A percentile compares a stretch with the other conserved stretches of the same genome.
Evolutionary conservation across 2,888 invertebrate species (phyloP).

Genomic region (Amphipoea lucens): DNA sequence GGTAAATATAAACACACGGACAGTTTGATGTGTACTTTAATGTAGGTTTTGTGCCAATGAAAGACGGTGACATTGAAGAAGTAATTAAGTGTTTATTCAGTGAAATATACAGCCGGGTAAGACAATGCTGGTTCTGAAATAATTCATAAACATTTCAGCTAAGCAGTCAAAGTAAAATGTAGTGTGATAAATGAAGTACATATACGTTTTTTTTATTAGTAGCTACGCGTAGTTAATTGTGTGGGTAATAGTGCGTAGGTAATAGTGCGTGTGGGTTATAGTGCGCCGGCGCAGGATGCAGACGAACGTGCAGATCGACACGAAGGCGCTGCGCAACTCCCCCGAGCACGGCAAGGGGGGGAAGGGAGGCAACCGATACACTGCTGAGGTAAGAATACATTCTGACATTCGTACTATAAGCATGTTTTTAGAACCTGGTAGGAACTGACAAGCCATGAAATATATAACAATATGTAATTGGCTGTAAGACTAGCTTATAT

Average conservation of each 20-base stretch:
- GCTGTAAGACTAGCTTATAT: too few relatives aligned
- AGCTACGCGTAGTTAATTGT: not conserved
- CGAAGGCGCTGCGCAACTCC: conserved; percentile 91
- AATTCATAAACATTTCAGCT: not conserved
- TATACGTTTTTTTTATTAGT: not conserved
- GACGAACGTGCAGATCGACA: conserved; percentile 94
- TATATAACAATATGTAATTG: too few relatives aligned
- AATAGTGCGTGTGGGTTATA: not conserved
- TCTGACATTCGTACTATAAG: not conserved
- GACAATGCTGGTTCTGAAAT: not conserved
- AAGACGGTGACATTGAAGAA: not conserved
- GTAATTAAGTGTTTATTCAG: not conserved
- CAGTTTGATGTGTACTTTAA: conserved; percentile 12
- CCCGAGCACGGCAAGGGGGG: conserved; percentile 91
- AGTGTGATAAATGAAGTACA: too few relatives aligned
- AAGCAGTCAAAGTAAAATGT: not conserved
- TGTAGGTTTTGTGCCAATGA: conserved; percentile 2
- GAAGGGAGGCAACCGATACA: conserved; percentile 83
- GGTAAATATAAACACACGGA: conserved; percentile 7
- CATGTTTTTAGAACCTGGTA: not conserved
- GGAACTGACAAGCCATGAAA: not conserved
- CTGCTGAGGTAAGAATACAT: conserved; percentile 87
- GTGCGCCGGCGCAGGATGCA: conserved; percentile 88
- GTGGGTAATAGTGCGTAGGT: not conserved
- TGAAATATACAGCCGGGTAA: not conserved